Evolutionary conservation across 53 echinoderm and acorn worm genomes (phyloP).

Genomic region (Echinarachnius parma): DNA sequence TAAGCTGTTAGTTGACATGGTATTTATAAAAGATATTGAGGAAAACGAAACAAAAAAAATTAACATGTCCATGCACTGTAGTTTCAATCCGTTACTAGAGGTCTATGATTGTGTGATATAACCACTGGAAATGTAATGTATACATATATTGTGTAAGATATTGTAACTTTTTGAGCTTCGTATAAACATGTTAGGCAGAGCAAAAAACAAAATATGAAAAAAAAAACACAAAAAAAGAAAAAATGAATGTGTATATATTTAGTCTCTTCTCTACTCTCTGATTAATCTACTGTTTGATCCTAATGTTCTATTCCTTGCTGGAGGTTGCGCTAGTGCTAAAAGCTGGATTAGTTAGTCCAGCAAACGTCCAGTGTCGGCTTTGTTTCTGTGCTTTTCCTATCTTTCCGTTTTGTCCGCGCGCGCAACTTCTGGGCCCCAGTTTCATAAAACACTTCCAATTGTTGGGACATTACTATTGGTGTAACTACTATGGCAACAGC

Average conservation of each 20-base stretch:
- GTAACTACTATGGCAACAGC: no score
- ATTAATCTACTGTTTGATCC: slow-evolving; percentile 34
- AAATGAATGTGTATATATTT: slow-evolving; percentile 47
- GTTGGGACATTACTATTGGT: no score
- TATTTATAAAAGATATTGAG: no score
- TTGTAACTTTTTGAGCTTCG: slow-evolving; percentile 51
- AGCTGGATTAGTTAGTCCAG: slow-evolving; percentile 30
- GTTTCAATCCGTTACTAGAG: slow-evolving; percentile 14
- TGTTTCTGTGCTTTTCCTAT: neutral
- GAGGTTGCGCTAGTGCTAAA: slow-evolving; percentile 8
- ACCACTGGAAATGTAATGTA: slow-evolving; percentile 37
- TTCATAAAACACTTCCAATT: no score
- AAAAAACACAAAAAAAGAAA: slow-evolving; percentile 29
- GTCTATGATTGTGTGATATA: slow-evolving; percentile 43
- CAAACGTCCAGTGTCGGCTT: neutral
- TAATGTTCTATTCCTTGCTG: slow-evolving; percentile 18
- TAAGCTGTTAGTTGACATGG: slow-evolving; percentile 13
- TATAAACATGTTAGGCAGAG: slow-evolving; percentile 45
- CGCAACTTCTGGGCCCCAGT: no score
- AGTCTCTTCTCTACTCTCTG: slow-evolving; percentile 23
- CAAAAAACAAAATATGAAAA: slow-evolving; percentile 30
- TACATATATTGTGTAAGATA: slow-evolving; percentile 51
- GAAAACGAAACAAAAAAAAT: slow-evolving; percentile 7
- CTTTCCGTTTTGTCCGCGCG: no score
- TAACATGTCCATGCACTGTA: slow-evolving; percentile 17